Evolutionary conservation across 2,888 invertebrate genomes (phyloP), one percentile per base, ranked within the genome.

Genomic region (Celastrina argiolus): DNA sequence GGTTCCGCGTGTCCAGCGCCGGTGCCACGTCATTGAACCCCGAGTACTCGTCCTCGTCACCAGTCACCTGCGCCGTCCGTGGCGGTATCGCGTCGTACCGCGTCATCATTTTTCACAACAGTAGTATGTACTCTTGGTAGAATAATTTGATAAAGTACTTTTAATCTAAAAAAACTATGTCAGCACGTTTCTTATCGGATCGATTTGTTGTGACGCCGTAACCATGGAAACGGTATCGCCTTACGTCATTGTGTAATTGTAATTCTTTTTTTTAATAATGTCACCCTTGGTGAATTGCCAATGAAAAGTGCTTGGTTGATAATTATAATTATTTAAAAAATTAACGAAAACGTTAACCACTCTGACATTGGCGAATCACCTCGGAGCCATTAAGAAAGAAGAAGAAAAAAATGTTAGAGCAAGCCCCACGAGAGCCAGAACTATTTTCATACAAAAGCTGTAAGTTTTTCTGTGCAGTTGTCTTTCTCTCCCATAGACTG

Each of bases 1-100:
- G 82, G 78, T 94, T 94, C 81, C 95, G 89, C 0, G 93, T 93
- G 75, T 93, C 94, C 69, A 94, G 87, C 1, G 94, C 92, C 1
- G 94, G 93, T 7, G 94, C 92, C 72, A 93, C 94, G 31, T 94
- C 94, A 76, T 95, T 94, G 78, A 94, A 95, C 2, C 94, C 95
- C 7, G 92, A 84, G 77, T 95, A 95, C 56, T 95, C 94, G 67
- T 94, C 94, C 18, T 94, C 94, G 41, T 92, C 92, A 41, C 88
- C 89, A 8, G 88, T 78, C 4, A 87, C 78, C 71, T 84, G 79
- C 0, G 88, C 88, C 0, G 88, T 87, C 0, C 88, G 83, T 2
- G 87, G 88, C 31, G 51, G 51, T 5, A 10, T 4, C 18, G 45
- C 10, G 22, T 51, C 86, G 71, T 87, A 88, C n/a, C 88, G 82